phyloP scores from a whole-genome alignment of 2,797 vertebrate genomes.

The Lindbergichthys nudifrons region DNA sequence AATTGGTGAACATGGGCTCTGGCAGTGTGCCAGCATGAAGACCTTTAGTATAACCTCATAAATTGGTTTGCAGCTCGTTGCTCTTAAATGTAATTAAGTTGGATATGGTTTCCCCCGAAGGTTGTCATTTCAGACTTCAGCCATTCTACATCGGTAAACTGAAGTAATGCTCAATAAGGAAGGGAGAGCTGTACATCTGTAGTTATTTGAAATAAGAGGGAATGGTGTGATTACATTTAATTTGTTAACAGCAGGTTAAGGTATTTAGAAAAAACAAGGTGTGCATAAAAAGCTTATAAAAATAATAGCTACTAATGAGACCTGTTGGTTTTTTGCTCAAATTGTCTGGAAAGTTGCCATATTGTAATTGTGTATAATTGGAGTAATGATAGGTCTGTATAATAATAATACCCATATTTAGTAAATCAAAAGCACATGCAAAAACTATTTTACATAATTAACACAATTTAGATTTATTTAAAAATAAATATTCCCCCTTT shows the following conservation, averaged over 20 bases:
- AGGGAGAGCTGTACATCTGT: slow-evolving; percentile 1
- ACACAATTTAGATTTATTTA: not conserved
- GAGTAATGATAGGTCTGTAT: slow-evolving; percentile 11
- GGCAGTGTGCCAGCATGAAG: not conserved
- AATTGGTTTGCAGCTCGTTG: slow-evolving; percentile 10
- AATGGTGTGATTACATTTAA: slow-evolving; percentile 33
- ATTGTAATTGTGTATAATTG: slow-evolving; percentile 28
- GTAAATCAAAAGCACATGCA: slow-evolving; percentile 2
- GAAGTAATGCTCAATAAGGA: not conserved
- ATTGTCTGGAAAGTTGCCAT: not conserved
- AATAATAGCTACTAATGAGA: slow-evolving; percentile 11
- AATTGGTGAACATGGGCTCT: not conserved
- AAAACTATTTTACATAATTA: not conserved
- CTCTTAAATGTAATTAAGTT: slow-evolving; percentile 13
- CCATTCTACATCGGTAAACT: not conserved
- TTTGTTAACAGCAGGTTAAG: slow-evolving; percentile 28
- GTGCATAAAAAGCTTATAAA: not conserved
- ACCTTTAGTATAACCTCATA: slow-evolving; percentile 17
- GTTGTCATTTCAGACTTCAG: not conserved
- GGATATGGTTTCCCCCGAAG: not conserved
- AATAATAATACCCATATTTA: slow-evolving; percentile 14
- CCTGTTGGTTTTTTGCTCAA: not conserved
- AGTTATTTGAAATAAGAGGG: slow-evolving; percentile 24
- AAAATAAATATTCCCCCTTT: not conserved
- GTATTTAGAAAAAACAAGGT: not conserved